phyloP scores from a whole-genome alignment of 2,888 invertebrate genomes.

The Limulus polyphemus region DNA sequence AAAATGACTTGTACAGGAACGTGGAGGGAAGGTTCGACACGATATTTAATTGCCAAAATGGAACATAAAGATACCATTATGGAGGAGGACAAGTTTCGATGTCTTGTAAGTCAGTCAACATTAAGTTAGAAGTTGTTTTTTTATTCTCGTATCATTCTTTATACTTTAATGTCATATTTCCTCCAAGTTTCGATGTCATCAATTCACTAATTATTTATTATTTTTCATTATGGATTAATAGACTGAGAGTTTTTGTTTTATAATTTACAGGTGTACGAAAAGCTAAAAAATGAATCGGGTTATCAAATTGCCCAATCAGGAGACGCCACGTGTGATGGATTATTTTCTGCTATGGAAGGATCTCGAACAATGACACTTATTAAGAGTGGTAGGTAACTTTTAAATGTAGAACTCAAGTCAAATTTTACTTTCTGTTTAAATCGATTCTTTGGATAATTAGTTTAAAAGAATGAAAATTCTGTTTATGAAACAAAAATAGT shows the following conservation, averaged over 20 bases:
- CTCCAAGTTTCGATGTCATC: too few relatives aligned
- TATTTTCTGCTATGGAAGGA: constrained; percentile 77
- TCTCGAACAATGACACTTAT: constrained; percentile 68
- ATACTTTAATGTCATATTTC: too few relatives aligned
- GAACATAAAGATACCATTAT: constrained; percentile 13
- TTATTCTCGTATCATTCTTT: too few relatives aligned
- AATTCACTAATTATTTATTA: too few relatives aligned
- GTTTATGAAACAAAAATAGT: too few relatives aligned
- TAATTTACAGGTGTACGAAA: constrained; percentile 12
- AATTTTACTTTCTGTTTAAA: too few relatives aligned
- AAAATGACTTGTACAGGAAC: constrained; percentile 78
- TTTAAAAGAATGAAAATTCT: too few relatives aligned
- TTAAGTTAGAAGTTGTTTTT: too few relatives aligned
- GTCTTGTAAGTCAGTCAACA: constrained; percentile 5
- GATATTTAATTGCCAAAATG: constrained; percentile 77
- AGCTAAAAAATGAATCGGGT: constrained; percentile 40
- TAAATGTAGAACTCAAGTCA: too few relatives aligned
- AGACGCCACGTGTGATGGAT: constrained; percentile 83
- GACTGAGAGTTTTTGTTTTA: too few relatives aligned
- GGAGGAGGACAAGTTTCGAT: constrained; percentile 22
- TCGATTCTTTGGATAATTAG: too few relatives aligned
- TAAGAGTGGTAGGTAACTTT: constrained; percentile 46
- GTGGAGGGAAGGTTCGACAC: constrained; percentile 85
- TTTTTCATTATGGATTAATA: too few relatives aligned
- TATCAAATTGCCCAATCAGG: constrained; percentile 49